phyloP scores from a whole-genome alignment of 1,140 invertebrate genomes.

The Caenorhabditis brenneri region DNA sequence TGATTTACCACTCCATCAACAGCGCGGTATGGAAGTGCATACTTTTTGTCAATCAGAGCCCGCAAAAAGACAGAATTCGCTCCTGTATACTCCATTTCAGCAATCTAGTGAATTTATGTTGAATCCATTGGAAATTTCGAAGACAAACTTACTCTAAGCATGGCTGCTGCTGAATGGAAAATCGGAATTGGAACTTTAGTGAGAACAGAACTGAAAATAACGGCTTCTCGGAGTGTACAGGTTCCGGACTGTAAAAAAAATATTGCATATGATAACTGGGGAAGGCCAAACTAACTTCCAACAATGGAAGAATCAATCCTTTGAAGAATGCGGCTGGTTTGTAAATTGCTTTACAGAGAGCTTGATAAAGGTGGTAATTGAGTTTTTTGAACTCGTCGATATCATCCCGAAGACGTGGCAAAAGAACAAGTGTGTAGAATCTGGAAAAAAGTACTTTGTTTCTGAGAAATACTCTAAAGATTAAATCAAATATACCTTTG shows the following conservation, averaged over 20 bases:
- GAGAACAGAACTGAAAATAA: conserved; percentile 89
- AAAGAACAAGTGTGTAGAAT: conserved; percentile 90
- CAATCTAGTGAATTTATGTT: conserved; percentile 76
- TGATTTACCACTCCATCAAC: conserved; percentile 94
- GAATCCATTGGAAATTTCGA: not conserved
- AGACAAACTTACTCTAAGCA: conserved; percentile 77
- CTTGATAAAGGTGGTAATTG: conserved; percentile 95
- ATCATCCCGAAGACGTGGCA: conserved; percentile 92
- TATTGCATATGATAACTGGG: conserved; percentile 10
- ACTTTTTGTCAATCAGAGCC: conserved; percentile 95
- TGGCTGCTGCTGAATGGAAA: conserved; percentile 91
- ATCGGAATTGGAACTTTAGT: conserved; percentile 90
- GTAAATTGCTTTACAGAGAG: conserved; percentile 88
- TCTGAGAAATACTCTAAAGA: conserved; percentile 25
- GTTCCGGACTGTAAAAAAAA: conserved; percentile 80
- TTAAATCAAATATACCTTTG: conserved; percentile 76
- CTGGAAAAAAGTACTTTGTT: conserved; percentile 67
- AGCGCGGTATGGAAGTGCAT: conserved; percentile 92
- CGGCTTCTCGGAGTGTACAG: conserved; percentile 91
- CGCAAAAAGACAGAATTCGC: conserved; percentile 93
- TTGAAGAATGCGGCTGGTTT: conserved; percentile 99
- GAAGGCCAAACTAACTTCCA: conserved; percentile 77
- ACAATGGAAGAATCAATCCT: conserved; percentile 87
- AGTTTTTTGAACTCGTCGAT: conserved; percentile 90
- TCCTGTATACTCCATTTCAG: conserved; percentile 96